Evolutionary conservation across 2,113 vertebrate species (phyloP).

Genomic region (Coregonus clupeaformis): DNA sequence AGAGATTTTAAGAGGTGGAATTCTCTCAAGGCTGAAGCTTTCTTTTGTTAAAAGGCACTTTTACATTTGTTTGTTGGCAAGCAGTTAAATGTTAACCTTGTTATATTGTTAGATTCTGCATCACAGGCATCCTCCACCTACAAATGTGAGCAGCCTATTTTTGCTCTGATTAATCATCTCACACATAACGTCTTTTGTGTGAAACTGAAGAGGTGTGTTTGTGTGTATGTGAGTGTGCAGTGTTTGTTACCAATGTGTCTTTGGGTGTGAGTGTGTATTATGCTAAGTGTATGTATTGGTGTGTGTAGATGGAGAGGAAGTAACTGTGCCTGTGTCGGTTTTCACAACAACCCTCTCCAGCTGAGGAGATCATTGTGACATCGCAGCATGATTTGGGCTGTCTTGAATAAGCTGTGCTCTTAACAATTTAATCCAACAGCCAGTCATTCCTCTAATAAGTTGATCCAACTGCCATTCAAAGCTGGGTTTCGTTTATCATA

Average conservation of each 20-base stretch:
- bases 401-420: slow-evolving; percentile 42
- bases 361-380: slow-evolving; percentile 21
- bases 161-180: slow-evolving; percentile 1
- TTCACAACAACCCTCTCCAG: slow-evolving; percentile 34
- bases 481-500: not conserved
- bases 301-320: slow-evolving; percentile 14
- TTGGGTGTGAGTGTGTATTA: slow-evolving; percentile 10
- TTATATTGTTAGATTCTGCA: slow-evolving; percentile 6
- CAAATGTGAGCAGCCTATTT: slow-evolving; percentile 6
- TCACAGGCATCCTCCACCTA: slow-evolving; percentile 13
- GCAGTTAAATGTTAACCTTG: slow-evolving; percentile 16
- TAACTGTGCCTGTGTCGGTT: slow-evolving; percentile 24
- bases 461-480: slow-evolving; percentile 33
- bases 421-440: slow-evolving; percentile 51
- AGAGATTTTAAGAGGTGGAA: slow-evolving; percentile 12
- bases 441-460: slow-evolving; percentile 41
- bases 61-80: slow-evolving; percentile 25
- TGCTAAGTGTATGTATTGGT: not conserved
- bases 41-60: slow-evolving; percentile 32
- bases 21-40: slow-evolving; percentile 30
- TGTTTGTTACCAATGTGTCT: slow-evolving; percentile 13
- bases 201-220: not conserved
- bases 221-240: slow-evolving; percentile 8
- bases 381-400: slow-evolving; percentile 40
- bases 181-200: not conserved